phyloP scores from a whole-genome alignment of 2,797 vertebrate genomes.

The Anabas testudineus region DNA sequence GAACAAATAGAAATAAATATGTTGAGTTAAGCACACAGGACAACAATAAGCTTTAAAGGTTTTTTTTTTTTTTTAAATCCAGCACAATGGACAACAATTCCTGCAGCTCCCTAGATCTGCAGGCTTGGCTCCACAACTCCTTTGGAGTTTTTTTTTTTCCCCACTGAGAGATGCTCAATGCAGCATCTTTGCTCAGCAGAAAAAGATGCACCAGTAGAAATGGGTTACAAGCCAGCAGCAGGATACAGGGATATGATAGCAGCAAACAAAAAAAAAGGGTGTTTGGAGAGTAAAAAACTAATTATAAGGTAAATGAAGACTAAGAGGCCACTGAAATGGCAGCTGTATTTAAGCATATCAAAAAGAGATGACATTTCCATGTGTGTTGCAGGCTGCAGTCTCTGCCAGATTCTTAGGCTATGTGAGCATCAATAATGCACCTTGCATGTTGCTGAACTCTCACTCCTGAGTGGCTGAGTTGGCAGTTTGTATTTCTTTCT shows the following conservation, averaged over 20 bases:
- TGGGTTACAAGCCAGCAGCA: slow-evolving; percentile 59
- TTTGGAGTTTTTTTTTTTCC: slow-evolving; percentile 29
- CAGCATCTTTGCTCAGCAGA: slow-evolving; percentile 80
- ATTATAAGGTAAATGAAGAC: not conserved
- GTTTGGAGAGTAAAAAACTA: not conserved
- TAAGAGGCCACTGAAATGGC: not conserved
- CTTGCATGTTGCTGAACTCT: slow-evolving; percentile 61
- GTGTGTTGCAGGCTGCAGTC: slow-evolving; percentile 11
- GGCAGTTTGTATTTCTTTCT: slow-evolving; percentile 39
- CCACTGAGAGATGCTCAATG: slow-evolving; percentile 58
- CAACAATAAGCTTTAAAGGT: not conserved
- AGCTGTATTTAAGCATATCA: not conserved
- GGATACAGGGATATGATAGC: slow-evolving; percentile 6
- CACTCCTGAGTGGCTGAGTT: slow-evolving; percentile 44
- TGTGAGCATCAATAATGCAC: slow-evolving; percentile 54
- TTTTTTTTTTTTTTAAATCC: slow-evolving; percentile 16
- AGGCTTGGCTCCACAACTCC: slow-evolving; percentile 65
- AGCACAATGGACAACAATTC: slow-evolving; percentile 39
- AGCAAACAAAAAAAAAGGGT: slow-evolving; percentile 14
- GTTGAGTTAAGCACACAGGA: slow-evolving; percentile 29
- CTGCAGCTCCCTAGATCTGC: slow-evolving; percentile 54
- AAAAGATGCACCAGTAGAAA: slow-evolving; percentile 62
- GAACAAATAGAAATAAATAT: not conserved
- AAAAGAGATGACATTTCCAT: not conserved
- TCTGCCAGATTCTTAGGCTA: slow-evolving; percentile 7